phyloP scores from a whole-genome alignment of 2,888 invertebrate species.

The Drosophila nr. fundita region DNA sequence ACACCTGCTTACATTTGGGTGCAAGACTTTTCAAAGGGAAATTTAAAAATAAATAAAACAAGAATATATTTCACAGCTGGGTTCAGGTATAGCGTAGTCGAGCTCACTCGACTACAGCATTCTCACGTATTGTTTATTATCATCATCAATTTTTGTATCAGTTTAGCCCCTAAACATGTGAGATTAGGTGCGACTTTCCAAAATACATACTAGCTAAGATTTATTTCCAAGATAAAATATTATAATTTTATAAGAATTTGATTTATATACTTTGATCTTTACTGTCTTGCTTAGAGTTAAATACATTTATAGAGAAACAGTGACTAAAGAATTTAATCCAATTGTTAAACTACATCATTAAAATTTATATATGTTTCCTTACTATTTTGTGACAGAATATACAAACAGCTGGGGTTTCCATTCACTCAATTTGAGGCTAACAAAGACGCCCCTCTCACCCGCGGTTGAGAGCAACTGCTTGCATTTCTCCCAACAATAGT shows the following conservation, averaged over 20 bases:
- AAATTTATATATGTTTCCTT: background rate
- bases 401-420: conserved; percentile 7
- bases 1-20: too few species aligned
- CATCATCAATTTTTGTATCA: background rate
- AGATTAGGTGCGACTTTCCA: background rate
- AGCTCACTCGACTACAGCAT: too few species aligned
- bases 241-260: background rate
- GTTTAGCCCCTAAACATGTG: background rate
- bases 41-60: too few species aligned
- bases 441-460: conserved; percentile 15
- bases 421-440: conserved; percentile 16
- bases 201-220: background rate
- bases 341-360: background rate
- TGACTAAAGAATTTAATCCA: background rate
- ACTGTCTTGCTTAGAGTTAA: background rate
- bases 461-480: conserved; percentile 1
- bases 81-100: too few species aligned
- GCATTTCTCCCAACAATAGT: conserved; percentile 42
- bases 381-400: background rate
- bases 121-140: background rate
- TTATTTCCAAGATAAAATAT: background rate
- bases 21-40: too few species aligned
- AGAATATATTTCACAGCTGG: too few species aligned
- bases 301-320: background rate
- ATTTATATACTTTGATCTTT: background rate